Evolutionary conservation across 2,797 vertebrate genomes (phyloP), one percentile per base, ranked within the genome.

Genomic region (Paramormyrops hopkinsi): DNA sequence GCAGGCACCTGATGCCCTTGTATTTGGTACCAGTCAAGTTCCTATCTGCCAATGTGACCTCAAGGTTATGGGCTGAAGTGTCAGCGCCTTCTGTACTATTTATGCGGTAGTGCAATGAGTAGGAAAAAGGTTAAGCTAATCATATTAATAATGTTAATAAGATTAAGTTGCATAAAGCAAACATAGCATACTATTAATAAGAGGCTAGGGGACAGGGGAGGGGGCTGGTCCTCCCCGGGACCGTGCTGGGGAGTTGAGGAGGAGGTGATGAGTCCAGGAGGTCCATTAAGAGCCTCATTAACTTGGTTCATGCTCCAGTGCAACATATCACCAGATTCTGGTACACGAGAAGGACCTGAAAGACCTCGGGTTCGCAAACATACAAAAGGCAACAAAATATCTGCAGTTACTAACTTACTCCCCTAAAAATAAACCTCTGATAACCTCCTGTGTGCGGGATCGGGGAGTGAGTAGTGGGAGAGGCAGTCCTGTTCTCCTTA

Each of bases 231-330:
- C 83, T 53, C 11, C 48, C 44, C 46, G 22, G n/a, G 73, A 44
- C 73, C 17, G 0, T 44, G 73, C 37, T 37, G 73, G 17, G 37
- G 73, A 37, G 73, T 79, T 79, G 73, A 79, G 73, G 17, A 41
- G 65, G 65, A 69, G 65, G 65, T 69, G 11, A 65, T 65, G 25
- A n/a, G 79, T 84, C 19, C 46, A 84, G 41, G 25, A 51, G 48
- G 91, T 93, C 93, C 91, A 93, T 95, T 95, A 93, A 86, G 85
- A 91, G 93, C 90, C 92, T 92, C 91, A 92, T 59, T 92, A 92
- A 92, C 62, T 59, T 89, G 84, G 25, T 56, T 86, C 2, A 37
- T 29, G 29, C 25, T 86, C 51, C 29, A 54, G 12, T 56, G 29
- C 50, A 54, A 33, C 29, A 37, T 19, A 33, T 48, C 50, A 73